Evolutionary conservation across 2,113 vertebrate genomes (phyloP).

Genomic region (Emydocephalus ijimae): DNA sequence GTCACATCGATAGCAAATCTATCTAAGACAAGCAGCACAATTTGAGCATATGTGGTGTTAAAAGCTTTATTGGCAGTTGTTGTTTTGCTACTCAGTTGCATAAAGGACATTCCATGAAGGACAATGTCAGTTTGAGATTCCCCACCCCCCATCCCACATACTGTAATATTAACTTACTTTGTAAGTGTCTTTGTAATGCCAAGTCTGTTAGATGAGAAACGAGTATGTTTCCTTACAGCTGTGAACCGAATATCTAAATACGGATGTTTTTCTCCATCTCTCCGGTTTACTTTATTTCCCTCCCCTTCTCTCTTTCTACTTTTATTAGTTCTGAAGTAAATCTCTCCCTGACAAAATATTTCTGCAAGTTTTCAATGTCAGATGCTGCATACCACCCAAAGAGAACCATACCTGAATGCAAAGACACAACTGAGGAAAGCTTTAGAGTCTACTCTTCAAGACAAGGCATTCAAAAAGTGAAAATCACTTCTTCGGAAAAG

Average conservation of each 20-base stretch:
- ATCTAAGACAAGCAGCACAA: conserved; percentile 62
- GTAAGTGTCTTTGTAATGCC: conserved; percentile 49
- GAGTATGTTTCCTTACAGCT: conserved; percentile 21
- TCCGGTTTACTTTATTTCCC: background rate
- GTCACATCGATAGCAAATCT: conserved; percentile 78
- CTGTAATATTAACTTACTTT: conserved; percentile 16
- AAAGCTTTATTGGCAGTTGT: conserved; percentile 40
- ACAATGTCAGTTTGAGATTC: conserved; percentile 28
- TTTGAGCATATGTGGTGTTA: conserved; percentile 44
- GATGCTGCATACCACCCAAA: background rate
- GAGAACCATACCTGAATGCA: conserved; percentile 27
- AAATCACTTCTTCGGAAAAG: conserved; percentile 45
- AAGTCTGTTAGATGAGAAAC: conserved; percentile 51
- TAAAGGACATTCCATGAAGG: conserved; percentile 51
- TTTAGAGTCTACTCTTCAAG: conserved; percentile 38
- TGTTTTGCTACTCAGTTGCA: conserved; percentile 47
- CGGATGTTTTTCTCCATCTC: background rate
- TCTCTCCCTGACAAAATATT: conserved; percentile 19
- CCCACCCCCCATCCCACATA: background rate
- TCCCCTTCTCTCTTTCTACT: background rate
- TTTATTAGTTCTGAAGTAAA: background rate
- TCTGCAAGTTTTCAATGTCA: conserved; percentile 31
- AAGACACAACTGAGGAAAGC: conserved; percentile 43
- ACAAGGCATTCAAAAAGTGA: background rate
- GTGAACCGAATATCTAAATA: background rate